phyloP scores from a whole-genome alignment of 1,140 invertebrate genomes.

The Bactericera cockerelli region DNA sequence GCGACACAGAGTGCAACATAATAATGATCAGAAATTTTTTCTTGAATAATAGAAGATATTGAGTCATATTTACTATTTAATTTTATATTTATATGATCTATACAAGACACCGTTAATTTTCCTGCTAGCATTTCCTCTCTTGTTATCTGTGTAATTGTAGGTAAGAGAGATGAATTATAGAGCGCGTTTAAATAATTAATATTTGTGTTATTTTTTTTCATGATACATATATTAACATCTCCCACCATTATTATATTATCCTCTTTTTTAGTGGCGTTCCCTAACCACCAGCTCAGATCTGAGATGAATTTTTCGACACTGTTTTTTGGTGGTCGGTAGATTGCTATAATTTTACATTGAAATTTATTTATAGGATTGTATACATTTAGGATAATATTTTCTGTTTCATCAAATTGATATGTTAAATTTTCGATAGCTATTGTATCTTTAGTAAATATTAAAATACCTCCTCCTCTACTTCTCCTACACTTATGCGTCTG shows the following conservation, averaged over 20 bases:
- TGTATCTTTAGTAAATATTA: conserved; percentile 4
- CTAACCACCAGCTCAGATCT: background rate
- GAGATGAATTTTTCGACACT: background rate
- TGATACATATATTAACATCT: conserved; percentile 1
- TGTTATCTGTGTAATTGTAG: background rate
- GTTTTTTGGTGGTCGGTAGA: background rate
- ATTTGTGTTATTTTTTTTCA: background rate
- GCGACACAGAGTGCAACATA: background rate
- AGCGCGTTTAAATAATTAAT: background rate
- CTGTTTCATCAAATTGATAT: background rate
- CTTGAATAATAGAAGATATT: background rate
- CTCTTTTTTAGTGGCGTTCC: background rate
- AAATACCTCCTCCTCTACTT: conserved; percentile 6
- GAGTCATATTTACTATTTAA: background rate
- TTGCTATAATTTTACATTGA: background rate
- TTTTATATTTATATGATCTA: background rate
- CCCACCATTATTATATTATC: conserved; percentile 7
- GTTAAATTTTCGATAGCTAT: background rate
- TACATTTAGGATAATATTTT: background rate
- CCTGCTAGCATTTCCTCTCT: background rate
- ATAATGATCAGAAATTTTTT: background rate
- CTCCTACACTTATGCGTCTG: conserved; percentile 11
- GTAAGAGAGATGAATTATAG: background rate
- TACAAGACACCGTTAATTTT: background rate
- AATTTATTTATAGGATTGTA: background rate